Conservation (phyloP, 2,797 vertebrate genomes). For the Premnoplex brunnescens region DNA sequence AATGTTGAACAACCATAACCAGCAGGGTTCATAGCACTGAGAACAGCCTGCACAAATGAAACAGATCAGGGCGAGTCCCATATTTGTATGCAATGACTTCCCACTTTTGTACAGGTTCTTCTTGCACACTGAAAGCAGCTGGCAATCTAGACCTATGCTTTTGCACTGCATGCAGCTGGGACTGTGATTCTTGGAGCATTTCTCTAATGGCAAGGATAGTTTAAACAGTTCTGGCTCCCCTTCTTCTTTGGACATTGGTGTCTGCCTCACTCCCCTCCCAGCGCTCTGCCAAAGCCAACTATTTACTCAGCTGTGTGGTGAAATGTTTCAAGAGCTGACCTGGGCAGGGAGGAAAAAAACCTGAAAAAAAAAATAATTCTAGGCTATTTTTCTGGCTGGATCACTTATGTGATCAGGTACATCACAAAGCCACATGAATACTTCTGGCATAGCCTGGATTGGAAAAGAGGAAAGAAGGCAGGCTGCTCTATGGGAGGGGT, state of each 20-base stretch:
- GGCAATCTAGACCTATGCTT: background rate
- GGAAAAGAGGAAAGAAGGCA: background rate
- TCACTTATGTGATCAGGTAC: background rate
- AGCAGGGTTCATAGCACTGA: background rate
- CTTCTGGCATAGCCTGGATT: background rate
- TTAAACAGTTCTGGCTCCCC: background rate
- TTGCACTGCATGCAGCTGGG: background rate
- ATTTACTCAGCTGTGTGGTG: constrained; percentile 34
- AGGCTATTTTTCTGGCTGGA: background rate
- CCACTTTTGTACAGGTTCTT: background rate
- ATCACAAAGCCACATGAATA: background rate
- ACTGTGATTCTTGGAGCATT: background rate
- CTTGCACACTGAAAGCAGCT: background rate
- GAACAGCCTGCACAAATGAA: background rate
- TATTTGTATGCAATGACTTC: background rate
- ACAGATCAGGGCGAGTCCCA: background rate
- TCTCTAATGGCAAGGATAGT: background rate
- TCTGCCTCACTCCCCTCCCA: background rate
- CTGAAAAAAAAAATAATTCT: background rate
- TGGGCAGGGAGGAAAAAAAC: background rate
- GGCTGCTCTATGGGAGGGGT: background rate
- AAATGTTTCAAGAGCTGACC: background rate
- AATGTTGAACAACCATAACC: background rate
- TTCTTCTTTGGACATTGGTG: background rate
- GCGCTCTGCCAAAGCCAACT: constrained; percentile 30